These are phyloP conservation scores for Dioctria linearis DNA, from an alignment of 2,888 invertebrate genomes.

Conservation along the genomic window DNA sequence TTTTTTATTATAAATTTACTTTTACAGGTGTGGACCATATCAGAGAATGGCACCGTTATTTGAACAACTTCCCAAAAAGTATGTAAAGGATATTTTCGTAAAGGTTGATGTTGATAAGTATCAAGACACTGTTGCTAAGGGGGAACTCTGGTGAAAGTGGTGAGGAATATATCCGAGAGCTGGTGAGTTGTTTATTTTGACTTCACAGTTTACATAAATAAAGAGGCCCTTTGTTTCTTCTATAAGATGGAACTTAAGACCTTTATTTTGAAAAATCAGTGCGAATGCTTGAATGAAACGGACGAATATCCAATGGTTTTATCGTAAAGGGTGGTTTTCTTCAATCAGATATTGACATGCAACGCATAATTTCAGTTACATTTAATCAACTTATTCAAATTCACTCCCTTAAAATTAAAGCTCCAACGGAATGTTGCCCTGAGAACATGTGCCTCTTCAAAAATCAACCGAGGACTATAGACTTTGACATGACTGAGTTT, in stretches of 20 bases:
- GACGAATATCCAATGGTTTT: conserved; percentile 90
- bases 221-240: too few species aligned
- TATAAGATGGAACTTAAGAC: conserved; percentile 92
- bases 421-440: conserved; percentile 90
- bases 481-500: conserved; percentile 94
- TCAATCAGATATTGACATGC: conserved; percentile 95
- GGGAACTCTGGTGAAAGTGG: conserved; percentile 88
- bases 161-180: conserved; percentile 79
- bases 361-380: conserved; percentile 88
- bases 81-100: conserved; percentile 89
- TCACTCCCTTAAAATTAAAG: conserved; percentile 94
- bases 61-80: conserved; percentile 89
- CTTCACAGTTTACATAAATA: neutral
- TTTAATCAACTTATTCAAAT: conserved; percentile 94
- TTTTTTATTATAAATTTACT: neutral
- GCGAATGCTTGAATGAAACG: conserved; percentile 96
- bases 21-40: conserved; percentile 96
- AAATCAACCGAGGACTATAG: conserved; percentile 96
- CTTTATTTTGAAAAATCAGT: conserved; percentile 89
- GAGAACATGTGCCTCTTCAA: conserved; percentile 96
- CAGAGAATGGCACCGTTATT: conserved; percentile 94
- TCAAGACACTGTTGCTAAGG: conserved; percentile 87
- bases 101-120: conserved; percentile 94
- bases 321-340: conserved; percentile 79
- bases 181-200: conserved; percentile 61